Evolutionary conservation across 1,140 invertebrate species (phyloP).

Genomic region (Lordiphosa clarofinis): DNA sequence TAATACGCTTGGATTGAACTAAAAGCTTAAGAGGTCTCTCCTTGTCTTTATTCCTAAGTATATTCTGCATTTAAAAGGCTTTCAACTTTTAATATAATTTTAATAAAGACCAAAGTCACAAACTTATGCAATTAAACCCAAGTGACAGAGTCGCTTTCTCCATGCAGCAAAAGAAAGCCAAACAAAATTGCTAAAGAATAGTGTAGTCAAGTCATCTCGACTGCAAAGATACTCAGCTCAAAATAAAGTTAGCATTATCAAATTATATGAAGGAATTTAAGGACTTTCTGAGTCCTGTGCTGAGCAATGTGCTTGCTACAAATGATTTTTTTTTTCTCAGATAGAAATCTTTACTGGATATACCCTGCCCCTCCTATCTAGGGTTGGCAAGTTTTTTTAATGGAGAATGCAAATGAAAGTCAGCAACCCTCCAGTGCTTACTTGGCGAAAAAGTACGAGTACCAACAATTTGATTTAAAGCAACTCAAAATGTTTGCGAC

Average conservation of each 20-base stretch:
- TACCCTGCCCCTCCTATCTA: not conserved
- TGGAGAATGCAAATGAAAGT: conserved; percentile 4
- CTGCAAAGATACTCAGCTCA: not conserved
- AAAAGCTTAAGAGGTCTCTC: conserved; percentile 1
- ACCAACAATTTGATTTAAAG: conserved; percentile 12
- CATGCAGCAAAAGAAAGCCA: not conserved
- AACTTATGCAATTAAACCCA: conserved; percentile 12
- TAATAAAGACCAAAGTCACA: conserved; percentile 9
- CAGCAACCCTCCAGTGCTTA: not conserved
- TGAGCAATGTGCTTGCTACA: no score
- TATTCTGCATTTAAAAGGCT: conserved; percentile 1
- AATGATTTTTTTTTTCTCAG: no score
- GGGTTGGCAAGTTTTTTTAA: not conserved
- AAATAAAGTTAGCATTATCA: no score
- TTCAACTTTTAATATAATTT: conserved; percentile 8
- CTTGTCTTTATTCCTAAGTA: conserved; percentile 2
- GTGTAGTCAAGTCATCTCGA: not conserved
- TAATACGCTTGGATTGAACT: not conserved
- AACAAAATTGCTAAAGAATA: no score
- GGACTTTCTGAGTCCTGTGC: no score
- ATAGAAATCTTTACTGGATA: no score
- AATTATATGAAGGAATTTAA: no score
- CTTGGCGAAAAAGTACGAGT: conserved; percentile 4
- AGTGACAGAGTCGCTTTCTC: conserved; percentile 3
- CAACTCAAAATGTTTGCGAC: conserved; percentile 11